A percentile compares a stretch with the other conserved stretches of the same genome.
Evolutionary conservation across 92 coral and sea anemone species (phyloP).

Genomic region (Nematostella vectensis): DNA sequence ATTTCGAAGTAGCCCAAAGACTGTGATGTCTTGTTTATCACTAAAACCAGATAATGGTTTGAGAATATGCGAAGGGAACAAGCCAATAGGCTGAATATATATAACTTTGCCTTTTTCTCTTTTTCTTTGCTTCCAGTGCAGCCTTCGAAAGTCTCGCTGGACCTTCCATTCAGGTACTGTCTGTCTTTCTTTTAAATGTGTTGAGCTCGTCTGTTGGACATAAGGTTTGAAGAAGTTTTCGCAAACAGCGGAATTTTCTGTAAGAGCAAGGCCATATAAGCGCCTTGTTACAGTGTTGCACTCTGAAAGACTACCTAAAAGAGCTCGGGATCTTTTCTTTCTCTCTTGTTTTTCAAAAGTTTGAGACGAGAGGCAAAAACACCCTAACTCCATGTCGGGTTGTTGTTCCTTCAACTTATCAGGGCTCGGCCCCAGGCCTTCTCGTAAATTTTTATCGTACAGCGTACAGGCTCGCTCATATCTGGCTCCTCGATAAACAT

Average conservation of each 20-base stretch:
- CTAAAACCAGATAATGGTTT: conserved; percentile 10
- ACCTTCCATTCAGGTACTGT: conserved; percentile 89
- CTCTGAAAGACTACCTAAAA: conserved; percentile 41
- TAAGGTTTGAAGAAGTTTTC: conserved; percentile 23
- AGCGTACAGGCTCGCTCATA: no score
- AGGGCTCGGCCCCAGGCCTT: no score
- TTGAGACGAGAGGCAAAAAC: no score
- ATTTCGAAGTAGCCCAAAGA: conserved; percentile 48
- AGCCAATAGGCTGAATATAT: conserved; percentile 77
- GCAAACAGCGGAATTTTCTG: conserved; percentile 16
- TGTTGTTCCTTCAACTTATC: no score
- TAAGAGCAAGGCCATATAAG: conserved; percentile 44
- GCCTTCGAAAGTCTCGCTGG: conserved; percentile 67
- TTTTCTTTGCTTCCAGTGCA: conserved; percentile 54
- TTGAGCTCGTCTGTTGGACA: conserved; percentile 5
- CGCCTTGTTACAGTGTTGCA: conserved; percentile 20
- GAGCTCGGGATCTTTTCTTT: conserved; percentile 11
- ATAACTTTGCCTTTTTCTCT: conserved; percentile 39
- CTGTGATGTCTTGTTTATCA: conserved; percentile 1
- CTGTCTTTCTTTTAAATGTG: conserved; percentile 42
- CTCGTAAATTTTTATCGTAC: no score
- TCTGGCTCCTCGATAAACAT: no score
- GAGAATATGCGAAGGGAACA: conserved; percentile 41
- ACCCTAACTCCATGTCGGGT: no score
- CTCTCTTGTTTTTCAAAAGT: no score